A percentile compares a stretch with the other conserved stretches of the same genome.
Evolutionary conservation across 2,797 vertebrate species (phyloP).

Genomic region (Pteropus rufus): DNA sequence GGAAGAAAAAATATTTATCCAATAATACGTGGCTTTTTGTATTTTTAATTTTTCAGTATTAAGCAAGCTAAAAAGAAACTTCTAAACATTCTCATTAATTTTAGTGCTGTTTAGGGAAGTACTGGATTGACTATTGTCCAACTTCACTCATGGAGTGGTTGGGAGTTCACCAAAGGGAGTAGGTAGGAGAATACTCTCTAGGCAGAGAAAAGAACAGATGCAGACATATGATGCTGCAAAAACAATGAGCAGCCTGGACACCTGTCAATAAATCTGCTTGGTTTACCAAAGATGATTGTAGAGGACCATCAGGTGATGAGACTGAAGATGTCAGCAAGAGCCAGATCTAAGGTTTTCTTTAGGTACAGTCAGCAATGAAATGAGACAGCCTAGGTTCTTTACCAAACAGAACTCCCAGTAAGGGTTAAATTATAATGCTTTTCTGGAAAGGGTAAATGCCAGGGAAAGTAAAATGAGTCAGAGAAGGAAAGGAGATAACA

Average conservation of each 20-base stretch:
- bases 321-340: neutral
- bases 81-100: neutral
- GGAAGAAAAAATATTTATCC: neutral
- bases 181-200: neutral
- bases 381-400: neutral
- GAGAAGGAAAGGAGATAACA: neutral
- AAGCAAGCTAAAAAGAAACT: neutral
- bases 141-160: neutral
- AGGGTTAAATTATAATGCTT: neutral
- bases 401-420: neutral
- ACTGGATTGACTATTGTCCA: neutral
- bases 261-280: neutral
- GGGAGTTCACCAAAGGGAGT: neutral
- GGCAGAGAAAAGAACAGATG: neutral
- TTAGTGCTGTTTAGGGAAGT: neutral
- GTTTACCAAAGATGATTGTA: neutral
- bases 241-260: neutral
- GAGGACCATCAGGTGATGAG: neutral
- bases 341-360: neutral
- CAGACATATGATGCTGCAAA: neutral
- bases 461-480: neutral
- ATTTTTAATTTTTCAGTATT: neutral
- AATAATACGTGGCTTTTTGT: neutral
- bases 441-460: neutral
- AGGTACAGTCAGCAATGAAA: neutral